Evolutionary conservation across 2,888 invertebrate genomes (phyloP).

Genomic region (Drosophila nr. perissopoda): DNA sequence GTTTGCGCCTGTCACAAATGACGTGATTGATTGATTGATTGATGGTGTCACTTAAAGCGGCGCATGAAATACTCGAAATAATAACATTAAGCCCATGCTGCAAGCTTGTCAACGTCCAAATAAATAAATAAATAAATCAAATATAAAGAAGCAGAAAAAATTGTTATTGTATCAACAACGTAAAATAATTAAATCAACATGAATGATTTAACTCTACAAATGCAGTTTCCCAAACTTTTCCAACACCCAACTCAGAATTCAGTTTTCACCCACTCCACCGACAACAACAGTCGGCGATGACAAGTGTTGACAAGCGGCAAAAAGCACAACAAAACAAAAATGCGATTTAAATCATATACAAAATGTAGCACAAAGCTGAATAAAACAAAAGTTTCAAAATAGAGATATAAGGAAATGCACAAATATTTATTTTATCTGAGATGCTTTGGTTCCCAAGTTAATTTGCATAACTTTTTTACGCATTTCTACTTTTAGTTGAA

Average conservation of each 20-base stretch:
- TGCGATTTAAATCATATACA: conserved; percentile 34
- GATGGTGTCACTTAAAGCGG: conserved; percentile 72
- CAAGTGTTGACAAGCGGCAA: conserved; percentile 69
- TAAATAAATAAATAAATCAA: conserved; percentile 76
- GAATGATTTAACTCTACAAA: conserved; percentile 79
- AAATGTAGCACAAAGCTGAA: conserved; percentile 38
- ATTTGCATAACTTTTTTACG: conserved; percentile 1
- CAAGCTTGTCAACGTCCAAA: conserved; percentile 42
- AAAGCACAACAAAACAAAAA: conserved; percentile 28
- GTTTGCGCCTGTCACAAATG: conserved; percentile 49
- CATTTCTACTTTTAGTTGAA: background rate
- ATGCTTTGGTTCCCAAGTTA: background rate
- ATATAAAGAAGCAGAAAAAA: conserved; percentile 39
- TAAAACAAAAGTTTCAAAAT: conserved; percentile 20
- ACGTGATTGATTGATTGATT: conserved; percentile 69
- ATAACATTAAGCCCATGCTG: conserved; percentile 49
- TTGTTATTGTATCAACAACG: conserved; percentile 71
- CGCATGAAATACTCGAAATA: conserved; percentile 47
- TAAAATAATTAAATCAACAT: conserved; percentile 80
- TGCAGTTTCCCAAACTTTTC: conserved; percentile 65
- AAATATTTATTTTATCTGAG: background rate
- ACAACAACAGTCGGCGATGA: conserved; percentile 66
- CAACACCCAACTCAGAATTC: conserved; percentile 24
- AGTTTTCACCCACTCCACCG: conserved; percentile 6
- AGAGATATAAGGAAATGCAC: background rate